Conservation (phyloP, 2,888 invertebrate genomes). For the Ariolimax columbianus region DNA sequence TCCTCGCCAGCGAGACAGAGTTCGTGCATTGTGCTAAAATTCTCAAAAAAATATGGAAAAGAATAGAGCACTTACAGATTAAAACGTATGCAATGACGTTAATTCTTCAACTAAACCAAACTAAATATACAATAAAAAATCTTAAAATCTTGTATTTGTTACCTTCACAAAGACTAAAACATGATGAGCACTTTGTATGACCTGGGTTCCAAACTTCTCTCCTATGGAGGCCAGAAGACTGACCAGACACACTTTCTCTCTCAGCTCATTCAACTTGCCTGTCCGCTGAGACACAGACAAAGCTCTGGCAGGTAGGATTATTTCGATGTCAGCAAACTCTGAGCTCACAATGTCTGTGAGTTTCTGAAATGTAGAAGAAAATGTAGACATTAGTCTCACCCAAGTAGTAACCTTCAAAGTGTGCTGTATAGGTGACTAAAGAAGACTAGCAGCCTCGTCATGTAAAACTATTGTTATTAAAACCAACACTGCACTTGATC, state of each 20-base stretch:
- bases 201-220: constrained; percentile 70
- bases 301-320: constrained; percentile 48
- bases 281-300: constrained; percentile 7
- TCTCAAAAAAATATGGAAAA: no score
- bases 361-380: constrained; percentile 61
- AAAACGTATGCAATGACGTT: no score
- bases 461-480: no score
- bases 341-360: constrained; percentile 61
- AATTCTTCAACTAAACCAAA: no score
- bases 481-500: no score
- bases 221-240: constrained; percentile 69
- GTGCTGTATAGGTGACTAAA: no score
- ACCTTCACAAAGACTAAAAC: constrained; percentile 75
- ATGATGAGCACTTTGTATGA: constrained; percentile 68
- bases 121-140: background rate
- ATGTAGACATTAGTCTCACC: no score
- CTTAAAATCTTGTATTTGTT: background rate
- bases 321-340: constrained; percentile 44
- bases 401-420: no score
- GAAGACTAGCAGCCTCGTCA: no score
- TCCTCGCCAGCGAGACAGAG: no score
- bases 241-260: constrained; percentile 61
- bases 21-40: no score
- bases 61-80: no score
- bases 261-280: constrained; percentile 46